phyloP scores from a whole-genome alignment of 2,888 invertebrate genomes.

The Dynastes hyllus region DNA sequence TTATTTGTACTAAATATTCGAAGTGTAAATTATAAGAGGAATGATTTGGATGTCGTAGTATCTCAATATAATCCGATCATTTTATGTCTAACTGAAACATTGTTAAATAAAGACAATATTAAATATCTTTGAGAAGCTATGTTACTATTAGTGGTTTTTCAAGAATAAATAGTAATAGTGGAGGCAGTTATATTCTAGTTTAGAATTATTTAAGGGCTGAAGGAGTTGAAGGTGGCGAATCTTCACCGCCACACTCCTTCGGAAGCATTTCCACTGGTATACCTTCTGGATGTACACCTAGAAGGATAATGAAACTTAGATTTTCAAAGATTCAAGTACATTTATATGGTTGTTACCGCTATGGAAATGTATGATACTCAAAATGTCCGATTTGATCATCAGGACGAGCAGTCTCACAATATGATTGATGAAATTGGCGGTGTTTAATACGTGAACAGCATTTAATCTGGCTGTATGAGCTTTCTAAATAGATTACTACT shows the following conservation, averaged over 20 bases:
- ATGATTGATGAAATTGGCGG: constrained; percentile 80
- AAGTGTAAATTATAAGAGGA: no score
- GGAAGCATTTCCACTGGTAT: constrained; percentile 69
- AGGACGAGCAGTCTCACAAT: constrained; percentile 80
- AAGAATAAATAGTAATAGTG: no score
- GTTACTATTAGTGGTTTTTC: no score
- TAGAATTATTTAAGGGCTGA: no score
- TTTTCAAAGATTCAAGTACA: not conserved
- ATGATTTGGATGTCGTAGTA: no score
- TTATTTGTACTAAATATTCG: no score
- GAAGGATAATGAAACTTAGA: constrained; percentile 34
- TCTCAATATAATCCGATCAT: no score
- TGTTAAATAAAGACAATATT: no score
- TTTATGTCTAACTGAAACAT: no score
- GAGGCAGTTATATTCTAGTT: no score
- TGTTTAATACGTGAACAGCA: constrained; percentile 79
- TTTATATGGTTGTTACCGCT: constrained; percentile 61
- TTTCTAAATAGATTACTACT: constrained; percentile 70
- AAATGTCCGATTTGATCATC: constrained; percentile 77
- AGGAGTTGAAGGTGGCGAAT: constrained; percentile 63
- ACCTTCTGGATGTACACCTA: constrained; percentile 66
- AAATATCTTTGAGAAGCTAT: no score
- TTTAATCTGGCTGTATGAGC: constrained; percentile 80
- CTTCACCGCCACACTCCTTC: constrained; percentile 77
- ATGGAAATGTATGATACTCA: constrained; percentile 76